Percentiles rank a stretch among this genome's conserved stretches.
phyloP scores from a whole-genome alignment of 2,888 invertebrate genomes.

The Pherbina coryleti region DNA sequence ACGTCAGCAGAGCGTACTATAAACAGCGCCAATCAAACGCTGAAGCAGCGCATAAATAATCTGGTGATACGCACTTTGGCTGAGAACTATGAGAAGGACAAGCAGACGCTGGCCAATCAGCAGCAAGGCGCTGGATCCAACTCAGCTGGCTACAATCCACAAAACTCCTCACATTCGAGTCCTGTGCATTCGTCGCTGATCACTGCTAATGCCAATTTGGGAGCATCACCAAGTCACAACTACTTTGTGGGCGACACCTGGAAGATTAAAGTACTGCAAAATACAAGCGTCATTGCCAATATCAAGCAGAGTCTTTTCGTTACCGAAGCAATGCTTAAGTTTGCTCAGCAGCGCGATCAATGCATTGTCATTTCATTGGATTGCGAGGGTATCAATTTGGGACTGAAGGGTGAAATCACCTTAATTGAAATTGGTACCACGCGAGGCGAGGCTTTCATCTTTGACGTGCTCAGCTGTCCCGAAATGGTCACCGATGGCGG shows the following conservation, averaged over 20 bases:
- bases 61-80: constrained; percentile 90
- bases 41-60: constrained; percentile 90
- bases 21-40: constrained; percentile 76
- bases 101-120: constrained; percentile 64
- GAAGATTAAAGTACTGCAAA: constrained; percentile 85
- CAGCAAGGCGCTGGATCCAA: constrained; percentile 41
- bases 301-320: constrained; percentile 83
- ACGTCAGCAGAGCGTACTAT: constrained; percentile 59
- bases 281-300: constrained; percentile 84
- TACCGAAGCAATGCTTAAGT: constrained; percentile 79
- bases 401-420: constrained; percentile 88
- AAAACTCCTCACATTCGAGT: constrained; percentile 60
- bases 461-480: constrained; percentile 89
- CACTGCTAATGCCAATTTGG: constrained; percentile 35
- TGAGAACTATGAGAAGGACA: constrained; percentile 79
- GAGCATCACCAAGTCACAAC: constrained; percentile 62
- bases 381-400: constrained; percentile 93
- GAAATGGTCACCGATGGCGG: constrained; percentile 83
- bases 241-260: constrained; percentile 78
- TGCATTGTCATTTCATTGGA: constrained; percentile 84
- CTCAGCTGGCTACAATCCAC: constrained; percentile 54
- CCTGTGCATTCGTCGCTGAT: constrained; percentile 56
- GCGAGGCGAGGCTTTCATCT: constrained; percentile 85
- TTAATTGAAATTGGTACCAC: constrained; percentile 87
- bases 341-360: constrained; percentile 70